Percentiles rank a stretch among this genome's conserved stretches.
Conservation (phyloP, 2,888 invertebrate species). For the Tuberolachnus salignus region DNA sequence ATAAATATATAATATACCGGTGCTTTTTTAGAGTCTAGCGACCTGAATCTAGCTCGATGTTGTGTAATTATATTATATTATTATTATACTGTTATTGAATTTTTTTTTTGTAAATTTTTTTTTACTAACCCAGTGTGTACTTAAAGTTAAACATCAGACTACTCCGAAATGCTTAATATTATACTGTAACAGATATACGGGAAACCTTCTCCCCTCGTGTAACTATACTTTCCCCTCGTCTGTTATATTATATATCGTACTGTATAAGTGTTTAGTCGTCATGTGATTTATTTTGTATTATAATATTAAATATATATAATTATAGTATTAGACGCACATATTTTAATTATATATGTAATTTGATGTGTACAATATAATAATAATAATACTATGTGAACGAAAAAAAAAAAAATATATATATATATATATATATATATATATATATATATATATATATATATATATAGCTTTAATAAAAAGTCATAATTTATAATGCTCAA, state of each 20-base stretch:
- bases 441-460: no score
- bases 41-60: constrained; percentile 28
- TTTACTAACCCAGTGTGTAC: constrained; percentile 51
- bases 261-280: constrained; percentile 48
- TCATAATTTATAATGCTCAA: constrained; percentile 57
- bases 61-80: constrained; percentile 16
- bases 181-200: constrained; percentile 22
- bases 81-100: constrained; percentile 41
- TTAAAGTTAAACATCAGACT: constrained; percentile 31
- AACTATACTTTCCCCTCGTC: constrained; percentile 17
- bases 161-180: constrained; percentile 15
- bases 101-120: constrained; percentile 49
- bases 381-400: no score
- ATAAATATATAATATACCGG: constrained; percentile 28
- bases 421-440: no score
- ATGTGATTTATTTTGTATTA: constrained; percentile 56
- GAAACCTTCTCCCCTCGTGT: constrained; percentile 41
- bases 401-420: background rate
- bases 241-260: constrained; percentile 33
- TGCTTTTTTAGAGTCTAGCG: constrained; percentile 47
- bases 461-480: constrained; percentile 55
- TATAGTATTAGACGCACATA: constrained; percentile 49
- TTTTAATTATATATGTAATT: constrained; percentile 3
- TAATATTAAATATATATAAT: background rate
- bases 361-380: constrained; percentile 33